phyloP scores from a whole-genome alignment of 2,797 vertebrate genomes.

The Miopithecus talapoin region DNA sequence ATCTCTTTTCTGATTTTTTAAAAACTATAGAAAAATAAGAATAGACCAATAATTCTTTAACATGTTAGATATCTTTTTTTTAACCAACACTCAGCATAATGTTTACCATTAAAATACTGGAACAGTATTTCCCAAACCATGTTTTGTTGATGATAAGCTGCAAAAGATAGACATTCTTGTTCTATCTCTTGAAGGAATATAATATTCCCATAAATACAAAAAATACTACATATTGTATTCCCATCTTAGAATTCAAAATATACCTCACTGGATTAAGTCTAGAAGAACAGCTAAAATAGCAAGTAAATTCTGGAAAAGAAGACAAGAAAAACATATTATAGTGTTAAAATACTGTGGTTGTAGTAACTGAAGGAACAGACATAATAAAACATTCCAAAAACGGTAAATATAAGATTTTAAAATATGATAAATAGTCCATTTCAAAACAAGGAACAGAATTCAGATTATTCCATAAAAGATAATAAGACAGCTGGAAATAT shows the following conservation, averaged over 20 bases:
- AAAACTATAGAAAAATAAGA: neutral
- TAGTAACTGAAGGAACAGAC: neutral
- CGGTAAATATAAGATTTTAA: neutral
- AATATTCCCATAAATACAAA: constrained; percentile 28
- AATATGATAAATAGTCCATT: neutral
- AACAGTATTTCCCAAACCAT: neutral
- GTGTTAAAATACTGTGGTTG: neutral
- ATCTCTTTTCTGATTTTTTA: neutral
- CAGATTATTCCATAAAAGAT: neutral
- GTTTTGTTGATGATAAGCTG: neutral
- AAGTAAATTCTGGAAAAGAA: constrained; percentile 43
- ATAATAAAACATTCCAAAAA: neutral
- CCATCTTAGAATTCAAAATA: constrained; percentile 11
- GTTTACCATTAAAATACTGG: neutral
- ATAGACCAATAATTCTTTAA: neutral
- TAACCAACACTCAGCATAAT: neutral
- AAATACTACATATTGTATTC: neutral
- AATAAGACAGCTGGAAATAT: neutral
- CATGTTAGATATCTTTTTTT: neutral
- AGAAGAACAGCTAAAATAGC: neutral
- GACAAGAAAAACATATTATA: neutral
- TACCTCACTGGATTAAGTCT: neutral
- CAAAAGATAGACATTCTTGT: constrained; percentile 1
- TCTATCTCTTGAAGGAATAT: neutral
- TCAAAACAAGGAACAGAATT: constrained; percentile 25